These are phyloP conservation scores for Geotrupes spiniger DNA, from an alignment of 2,888 invertebrate genomes.

Conservation along the genomic window DNA sequence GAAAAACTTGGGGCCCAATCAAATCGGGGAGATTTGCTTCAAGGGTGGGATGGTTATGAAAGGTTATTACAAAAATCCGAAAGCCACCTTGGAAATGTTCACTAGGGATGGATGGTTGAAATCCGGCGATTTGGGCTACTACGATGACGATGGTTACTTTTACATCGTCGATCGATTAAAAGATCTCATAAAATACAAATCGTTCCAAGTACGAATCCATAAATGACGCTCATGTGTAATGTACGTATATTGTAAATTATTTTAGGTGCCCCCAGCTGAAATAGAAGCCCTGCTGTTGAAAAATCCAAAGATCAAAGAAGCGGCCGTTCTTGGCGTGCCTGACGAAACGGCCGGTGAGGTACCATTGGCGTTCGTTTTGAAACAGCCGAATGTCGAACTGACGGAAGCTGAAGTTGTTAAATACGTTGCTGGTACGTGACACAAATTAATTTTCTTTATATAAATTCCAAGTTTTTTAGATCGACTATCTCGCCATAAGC, in stretches of 20 bases:
- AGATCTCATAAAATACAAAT: slow-evolving; percentile 66
- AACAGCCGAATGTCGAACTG: slow-evolving; percentile 53
- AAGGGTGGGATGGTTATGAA: slow-evolving; percentile 62
- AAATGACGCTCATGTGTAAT: background rate
- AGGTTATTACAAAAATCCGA: slow-evolving; percentile 67
- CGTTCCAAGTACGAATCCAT: slow-evolving; percentile 46
- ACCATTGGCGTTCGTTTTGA: slow-evolving; percentile 73
- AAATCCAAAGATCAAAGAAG: slow-evolving; percentile 70
- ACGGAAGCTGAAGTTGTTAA: slow-evolving; percentile 46
- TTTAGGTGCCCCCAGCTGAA: slow-evolving; percentile 82
- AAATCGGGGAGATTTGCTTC: slow-evolving; percentile 78
- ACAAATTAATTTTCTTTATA: background rate
- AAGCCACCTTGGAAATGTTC: slow-evolving; percentile 62
- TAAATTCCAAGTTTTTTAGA: slow-evolving; percentile 22
- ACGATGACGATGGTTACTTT: slow-evolving; percentile 61
- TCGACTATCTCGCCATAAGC: slow-evolving; percentile 70
- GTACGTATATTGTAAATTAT: slow-evolving; percentile 36
- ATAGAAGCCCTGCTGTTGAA: slow-evolving; percentile 74
- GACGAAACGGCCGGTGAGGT: slow-evolving; percentile 72
- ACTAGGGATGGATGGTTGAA: slow-evolving; percentile 74
- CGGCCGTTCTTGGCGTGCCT: slow-evolving; percentile 78
- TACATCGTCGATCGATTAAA: slow-evolving; percentile 72
- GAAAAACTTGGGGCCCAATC: slow-evolving; percentile 62
- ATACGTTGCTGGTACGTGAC: slow-evolving; percentile 50
- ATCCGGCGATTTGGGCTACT: slow-evolving; percentile 58